Evolutionary conservation across 2,113 vertebrate species (phyloP), one percentile per base, ranked within the genome.

Genomic region (Microtus oregoni): DNA sequence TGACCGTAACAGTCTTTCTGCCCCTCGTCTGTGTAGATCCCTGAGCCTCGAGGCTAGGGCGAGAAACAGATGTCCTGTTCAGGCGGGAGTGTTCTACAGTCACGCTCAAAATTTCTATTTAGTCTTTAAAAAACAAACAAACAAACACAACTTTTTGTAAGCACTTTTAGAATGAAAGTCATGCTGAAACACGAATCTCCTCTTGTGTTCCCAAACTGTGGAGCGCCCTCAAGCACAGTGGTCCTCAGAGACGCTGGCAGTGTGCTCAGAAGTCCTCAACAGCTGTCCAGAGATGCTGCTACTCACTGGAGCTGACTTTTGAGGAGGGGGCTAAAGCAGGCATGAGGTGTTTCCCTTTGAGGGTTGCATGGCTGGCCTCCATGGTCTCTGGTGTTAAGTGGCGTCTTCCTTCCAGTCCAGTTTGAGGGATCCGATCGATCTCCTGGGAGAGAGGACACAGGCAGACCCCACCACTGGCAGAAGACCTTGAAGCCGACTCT

Each of bases 401-500:
- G 86, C 70, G 32, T n/a, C 92, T 92, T 55, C 78, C 58, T 96
- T 98, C 44, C 98, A 99, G 99, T 99, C 97, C 99, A 99, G 98
- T 99, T 99, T 52, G 99, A 99, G 93, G 99, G 98, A 7, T 98
- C 99, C 0, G 99, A 99, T 92, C 98, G 98, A 38, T 93, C 97
- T 13, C 41, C 96, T 0, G 9, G 92, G 79, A 99, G 98, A 97
- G 99, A 99, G 83, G 99, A 99, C 44, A 11, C 73, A 0, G 96
- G 1, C 0, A 96, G 97, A 89, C 98, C 99, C 95, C 99, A 99
- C 70, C 98, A 98, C 7, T 99, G 99, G 22, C 99, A 99, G 97
- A 99, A 99, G 98, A 98, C 98, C 79, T 96, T 99, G 81, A 99
- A 99, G 96, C 96, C 98, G 0, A 20, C 92, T 7, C 94, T 98